Conservation (phyloP, 2,888 invertebrate genomes). For the Atrina japonica region DNA sequence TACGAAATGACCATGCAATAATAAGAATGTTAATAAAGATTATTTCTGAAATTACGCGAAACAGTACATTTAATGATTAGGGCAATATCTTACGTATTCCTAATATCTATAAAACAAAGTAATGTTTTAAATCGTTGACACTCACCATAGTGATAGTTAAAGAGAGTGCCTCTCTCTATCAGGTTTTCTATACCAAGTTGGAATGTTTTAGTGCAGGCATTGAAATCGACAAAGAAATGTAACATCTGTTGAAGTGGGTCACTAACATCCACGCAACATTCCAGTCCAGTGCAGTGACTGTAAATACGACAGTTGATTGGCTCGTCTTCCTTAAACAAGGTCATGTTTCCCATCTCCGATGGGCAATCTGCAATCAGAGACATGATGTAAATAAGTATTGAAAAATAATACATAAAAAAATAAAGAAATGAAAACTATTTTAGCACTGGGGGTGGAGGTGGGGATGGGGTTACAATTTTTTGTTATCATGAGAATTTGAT, state of each 20-base stretch:
- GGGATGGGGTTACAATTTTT: too few relatives aligned
- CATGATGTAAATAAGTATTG: background rate
- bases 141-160: slow-evolving; percentile 13
- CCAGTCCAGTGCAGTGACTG: slow-evolving; percentile 36
- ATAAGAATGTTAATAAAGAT: too few relatives aligned
- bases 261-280: slow-evolving; percentile 37
- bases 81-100: too few relatives aligned
- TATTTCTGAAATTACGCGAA: too few relatives aligned
- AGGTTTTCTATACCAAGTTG: slow-evolving; percentile 22
- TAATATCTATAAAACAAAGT: too few relatives aligned
- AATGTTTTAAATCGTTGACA: too few relatives aligned
- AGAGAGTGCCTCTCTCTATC: slow-evolving; percentile 12
- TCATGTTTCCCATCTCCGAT: slow-evolving; percentile 23
- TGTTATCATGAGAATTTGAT: too few relatives aligned
- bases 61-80: too few relatives aligned
- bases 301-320: slow-evolving; percentile 35
- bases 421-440: too few relatives aligned
- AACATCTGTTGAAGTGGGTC: slow-evolving; percentile 23
- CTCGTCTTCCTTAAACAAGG: background rate
- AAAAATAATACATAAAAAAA: too few relatives aligned
- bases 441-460: too few relatives aligned
- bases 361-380: slow-evolving; percentile 34
- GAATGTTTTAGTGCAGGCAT: slow-evolving; percentile 17
- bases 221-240: slow-evolving; percentile 16
- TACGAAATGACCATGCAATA: too few relatives aligned